Conservation (phyloP, 2,113 vertebrate species). For the Sorex araneus region DNA sequence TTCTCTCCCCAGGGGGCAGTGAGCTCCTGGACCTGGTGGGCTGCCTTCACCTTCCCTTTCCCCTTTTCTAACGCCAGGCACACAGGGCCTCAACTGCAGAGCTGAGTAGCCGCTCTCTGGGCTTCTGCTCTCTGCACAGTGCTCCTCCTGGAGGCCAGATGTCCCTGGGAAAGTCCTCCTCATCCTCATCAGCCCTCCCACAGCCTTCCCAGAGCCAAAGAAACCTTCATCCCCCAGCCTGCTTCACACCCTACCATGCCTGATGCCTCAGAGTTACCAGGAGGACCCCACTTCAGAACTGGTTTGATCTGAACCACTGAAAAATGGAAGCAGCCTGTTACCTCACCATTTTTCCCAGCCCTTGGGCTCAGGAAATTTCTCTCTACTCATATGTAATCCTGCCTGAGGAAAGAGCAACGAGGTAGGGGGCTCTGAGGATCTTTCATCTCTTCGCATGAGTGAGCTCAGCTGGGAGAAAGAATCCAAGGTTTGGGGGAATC, state of each 20-base stretch:
- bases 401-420: not conserved
- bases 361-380: not conserved
- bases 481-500: not conserved
- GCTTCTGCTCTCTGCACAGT: not conserved
- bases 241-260: too few species aligned
- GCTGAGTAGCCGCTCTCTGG: too few species aligned
- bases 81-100: not conserved
- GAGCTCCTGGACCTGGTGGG: not conserved
- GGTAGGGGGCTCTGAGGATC: not conserved
- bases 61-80: not conserved
- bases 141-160: not conserved
- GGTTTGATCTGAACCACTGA: not conserved
- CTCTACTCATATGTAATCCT: not conserved
- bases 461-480: not conserved
- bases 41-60: rapidly evolving
- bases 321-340: not conserved
- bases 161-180: not conserved
- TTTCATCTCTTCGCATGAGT: not conserved
- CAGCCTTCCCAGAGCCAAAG: not conserved
- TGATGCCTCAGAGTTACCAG: not conserved
- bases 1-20: not conserved
- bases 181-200: not conserved
- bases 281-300: not conserved
- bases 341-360: not conserved
- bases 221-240: not conserved